A percentile compares a stretch with the other conserved stretches of the same genome.
These are phyloP conservation scores for Oostethus manadensis DNA, from an alignment of 2,113 vertebrate species.

Conservation along the genomic window DNA sequence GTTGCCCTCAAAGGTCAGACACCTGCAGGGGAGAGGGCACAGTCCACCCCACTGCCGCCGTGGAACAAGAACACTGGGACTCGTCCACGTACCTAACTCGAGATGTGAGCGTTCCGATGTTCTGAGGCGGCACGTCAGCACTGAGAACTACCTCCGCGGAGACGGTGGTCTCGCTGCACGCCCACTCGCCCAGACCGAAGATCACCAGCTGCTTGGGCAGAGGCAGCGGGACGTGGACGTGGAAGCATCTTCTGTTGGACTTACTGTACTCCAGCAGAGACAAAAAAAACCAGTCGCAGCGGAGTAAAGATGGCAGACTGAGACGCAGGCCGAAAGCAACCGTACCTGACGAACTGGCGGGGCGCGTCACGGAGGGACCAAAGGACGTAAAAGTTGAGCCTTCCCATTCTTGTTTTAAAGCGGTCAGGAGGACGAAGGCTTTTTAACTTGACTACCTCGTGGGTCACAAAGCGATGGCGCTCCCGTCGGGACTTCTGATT, in stretches of 20 bases:
- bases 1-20: conserved; percentile 79
- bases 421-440: neutral
- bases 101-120: conserved; percentile 72
- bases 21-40: conserved; percentile 61
- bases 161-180: conserved; percentile 47
- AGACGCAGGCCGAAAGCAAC: neutral
- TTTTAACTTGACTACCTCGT: neutral
- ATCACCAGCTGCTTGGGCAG: conserved; percentile 78
- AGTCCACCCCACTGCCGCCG: neutral
- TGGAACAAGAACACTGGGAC: neutral
- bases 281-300: neutral
- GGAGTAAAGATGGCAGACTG: neutral
- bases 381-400: conserved; percentile 70
- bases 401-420: conserved; percentile 49
- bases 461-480: neutral
- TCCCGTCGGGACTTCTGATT: conserved; percentile 10
- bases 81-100: conserved; percentile 59
- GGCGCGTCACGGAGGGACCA: conserved; percentile 76
- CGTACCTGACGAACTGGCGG: conserved; percentile 72
- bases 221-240: conserved; percentile 76
- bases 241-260: conserved; percentile 70
- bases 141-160: conserved; percentile 71
- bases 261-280: conserved; percentile 59
- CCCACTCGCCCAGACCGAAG: conserved; percentile 84
- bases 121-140: conserved; percentile 56